A percentile compares a stretch with the other conserved stretches of the same genome.
Evolutionary conservation across 2,797 vertebrate genomes (phyloP).

Genomic region (Holocentrus rufus): DNA sequence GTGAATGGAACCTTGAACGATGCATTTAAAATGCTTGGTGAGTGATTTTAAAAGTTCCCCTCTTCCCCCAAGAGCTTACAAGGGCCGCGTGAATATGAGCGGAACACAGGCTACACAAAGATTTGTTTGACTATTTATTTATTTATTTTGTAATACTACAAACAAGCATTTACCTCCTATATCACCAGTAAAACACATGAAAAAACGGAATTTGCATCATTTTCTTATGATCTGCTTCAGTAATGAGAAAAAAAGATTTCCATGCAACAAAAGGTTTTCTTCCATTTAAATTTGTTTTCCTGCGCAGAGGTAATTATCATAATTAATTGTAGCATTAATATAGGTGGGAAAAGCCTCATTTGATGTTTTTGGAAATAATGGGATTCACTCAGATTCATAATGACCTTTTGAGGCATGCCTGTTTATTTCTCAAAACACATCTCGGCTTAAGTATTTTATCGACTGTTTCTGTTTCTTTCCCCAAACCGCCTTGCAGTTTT

Average conservation of each 20-base stretch:
- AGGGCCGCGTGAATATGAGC: background rate
- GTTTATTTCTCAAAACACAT: constrained; percentile 19
- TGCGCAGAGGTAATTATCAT: constrained; percentile 58
- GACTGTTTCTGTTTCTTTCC: constrained; percentile 42
- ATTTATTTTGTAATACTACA: background rate
- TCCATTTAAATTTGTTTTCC: constrained; percentile 49
- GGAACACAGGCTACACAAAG: background rate
- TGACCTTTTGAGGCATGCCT: constrained; percentile 49
- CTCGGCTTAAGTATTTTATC: constrained; percentile 53
- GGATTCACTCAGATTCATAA: constrained; percentile 54
- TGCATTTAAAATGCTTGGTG: constrained; percentile 20
- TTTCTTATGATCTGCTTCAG: constrained; percentile 12
- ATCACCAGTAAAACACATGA: constrained; percentile 4
- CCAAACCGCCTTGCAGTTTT: constrained; percentile 46
- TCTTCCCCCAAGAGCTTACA: background rate
- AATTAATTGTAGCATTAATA: constrained; percentile 66
- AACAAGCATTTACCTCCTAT: constrained; percentile 4
- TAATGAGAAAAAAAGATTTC: constrained; percentile 39
- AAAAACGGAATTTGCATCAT: constrained; percentile 13
- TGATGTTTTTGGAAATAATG: constrained; percentile 57
- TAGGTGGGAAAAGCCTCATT: constrained; percentile 42
- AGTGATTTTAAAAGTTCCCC: background rate
- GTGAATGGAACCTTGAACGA: constrained; percentile 18
- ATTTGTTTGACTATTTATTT: constrained; percentile 9
- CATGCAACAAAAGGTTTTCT: constrained; percentile 40